Base-by-base conservation (phyloP, 2,888 invertebrate species). In the Ptychoptera albimana region DNA sequence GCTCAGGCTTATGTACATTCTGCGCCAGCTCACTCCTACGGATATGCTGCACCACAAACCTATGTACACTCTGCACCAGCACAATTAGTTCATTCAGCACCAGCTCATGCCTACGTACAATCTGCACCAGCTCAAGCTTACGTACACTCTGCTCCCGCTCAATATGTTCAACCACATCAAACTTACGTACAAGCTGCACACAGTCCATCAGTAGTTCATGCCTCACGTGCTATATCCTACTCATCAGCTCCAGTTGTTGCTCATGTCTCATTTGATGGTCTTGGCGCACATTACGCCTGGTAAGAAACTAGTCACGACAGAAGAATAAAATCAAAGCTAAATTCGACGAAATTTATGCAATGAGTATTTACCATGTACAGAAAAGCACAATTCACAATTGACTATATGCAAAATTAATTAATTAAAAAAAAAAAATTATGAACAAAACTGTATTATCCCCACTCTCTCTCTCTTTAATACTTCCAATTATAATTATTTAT, bases 221-320 rank as follows among this genome's bases (percentile, higher is more conserved):
- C 55, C 55, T 41, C 48, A 32, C 58, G 60, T 39, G 60, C 60
- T 40, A 55, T 74, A 51, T 54, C 63, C 55, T 54, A 69, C 58
- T 50, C 66, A 30, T 74, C 77, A 36, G 73, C 75, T 34, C 71
- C 74, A 51, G 71, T 71, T 46, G 76, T 77, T 36, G 73, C 79
- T 47, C 77, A 79, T 59, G 72, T 74, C 49, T 64, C 72, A 52
- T 80, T 78, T 69, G 71, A 68, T 51, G 78, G 77, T 48, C 69
- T 75, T 46, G 74, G 74, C 51, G 71, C 74, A 50, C 71, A 72
- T 51, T 79, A 78, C 64, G 75, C 70, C 53, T 79, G 73, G 72
- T 79, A 73, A 73, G 31, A 7, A 39, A 37, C 14, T 37, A 37
- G 14, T 47, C 50, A 35, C 42, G 43, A 9, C 50, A 50, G 1